These are phyloP conservation scores for Trachelus troglodyta DNA, from an alignment of 2,888 invertebrate species.

Conservation along the genomic window DNA sequence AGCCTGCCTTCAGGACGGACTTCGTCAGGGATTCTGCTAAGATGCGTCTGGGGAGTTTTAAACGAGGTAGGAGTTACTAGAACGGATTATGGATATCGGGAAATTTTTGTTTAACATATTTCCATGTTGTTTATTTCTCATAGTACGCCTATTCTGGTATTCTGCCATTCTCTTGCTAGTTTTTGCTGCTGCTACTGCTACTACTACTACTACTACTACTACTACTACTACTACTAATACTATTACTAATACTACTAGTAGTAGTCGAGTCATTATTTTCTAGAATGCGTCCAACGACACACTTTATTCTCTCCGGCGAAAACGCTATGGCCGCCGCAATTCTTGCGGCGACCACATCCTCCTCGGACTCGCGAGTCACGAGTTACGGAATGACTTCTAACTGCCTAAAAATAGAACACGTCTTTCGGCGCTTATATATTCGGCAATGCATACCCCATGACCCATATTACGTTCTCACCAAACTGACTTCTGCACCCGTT, in stretches of 20 bases:
- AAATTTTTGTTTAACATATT: neutral
- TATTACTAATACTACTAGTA: neutral
- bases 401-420: neutral
- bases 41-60: slow-evolving; percentile 62
- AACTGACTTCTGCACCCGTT: neutral
- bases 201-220: neutral
- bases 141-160: neutral
- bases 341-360: neutral
- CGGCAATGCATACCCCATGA: neutral
- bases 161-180: neutral
- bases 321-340: slow-evolving; percentile 1
- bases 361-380: neutral
- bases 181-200: neutral
- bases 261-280: neutral
- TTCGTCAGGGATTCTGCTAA: slow-evolving; percentile 59
- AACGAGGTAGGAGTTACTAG: slow-evolving; percentile 48
- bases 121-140: neutral
- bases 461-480: neutral
- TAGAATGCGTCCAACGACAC: neutral
- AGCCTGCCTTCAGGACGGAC: slow-evolving; percentile 54
- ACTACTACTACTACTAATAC: no score
- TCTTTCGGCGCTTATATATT: neutral
- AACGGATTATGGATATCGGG: neutral
- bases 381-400: neutral
- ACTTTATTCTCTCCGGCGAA: neutral